Base-by-base conservation (phyloP, 2,888 invertebrate species). In the Diaperis boleti region DNA sequence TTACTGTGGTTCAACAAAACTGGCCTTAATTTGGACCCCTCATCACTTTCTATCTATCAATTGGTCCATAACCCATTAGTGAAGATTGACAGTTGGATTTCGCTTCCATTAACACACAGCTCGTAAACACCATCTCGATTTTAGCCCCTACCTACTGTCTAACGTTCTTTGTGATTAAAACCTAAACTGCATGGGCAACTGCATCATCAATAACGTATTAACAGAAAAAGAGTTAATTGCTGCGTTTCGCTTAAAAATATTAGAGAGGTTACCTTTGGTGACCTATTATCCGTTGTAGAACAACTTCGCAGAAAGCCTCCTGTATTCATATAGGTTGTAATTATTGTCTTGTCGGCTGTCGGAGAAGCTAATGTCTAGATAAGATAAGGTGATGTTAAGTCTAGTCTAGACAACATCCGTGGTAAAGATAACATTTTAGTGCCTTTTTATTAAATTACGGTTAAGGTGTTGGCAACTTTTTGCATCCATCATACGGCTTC, bases 41-140 rank as follows among this genome's bases (percentile, higher is more conserved):
- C 56, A 18, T 55, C 54, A 42, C 39, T 42, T 54, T 42, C 64
- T 63, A n/a, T n/a, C n/a, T n/a, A 62, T 68, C 66, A 62, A 65
- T 61, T 57, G 64, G 54, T 47, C 65, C 61, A 64, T 64, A 69
- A 67, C 67, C 69, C 64, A 62, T 52, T 64, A 45, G 60, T 31
- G 45, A 49, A 37, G 37, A 50, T 57, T 57, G 64, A 61, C 64
- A 64, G 57, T 52, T 57, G 20, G 60, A 37, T 66, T 55, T 47
- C 52, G 35, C 41, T 64, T 66, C 68, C 66, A 66, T 66, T 65
- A 69, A 66, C 42, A 41, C 14, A 11, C 3, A 7, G 17, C 44
- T n/a, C 13, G 18, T 41, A 26, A 26, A 26, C 37, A 37, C 26
- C 5, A 33, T 33, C 11, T 39, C 2, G 39, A 15, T 39, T 37